phyloP scores from a whole-genome alignment of 2,888 invertebrate genomes.

The Boloria selene region DNA sequence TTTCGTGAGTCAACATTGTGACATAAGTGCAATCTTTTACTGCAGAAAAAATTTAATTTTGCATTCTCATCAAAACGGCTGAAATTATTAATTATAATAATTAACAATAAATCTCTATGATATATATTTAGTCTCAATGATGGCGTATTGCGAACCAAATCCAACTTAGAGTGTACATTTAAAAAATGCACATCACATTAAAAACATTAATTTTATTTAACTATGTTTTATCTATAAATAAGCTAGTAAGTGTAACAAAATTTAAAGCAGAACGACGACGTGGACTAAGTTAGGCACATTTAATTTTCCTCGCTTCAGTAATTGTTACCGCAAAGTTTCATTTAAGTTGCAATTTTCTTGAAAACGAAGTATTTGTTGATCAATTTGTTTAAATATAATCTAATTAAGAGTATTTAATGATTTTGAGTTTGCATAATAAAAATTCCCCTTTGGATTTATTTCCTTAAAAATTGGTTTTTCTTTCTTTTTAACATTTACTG shows the following conservation, averaged over 20 bases:
- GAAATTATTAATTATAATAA: too few species aligned
- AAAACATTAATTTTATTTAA: too few species aligned
- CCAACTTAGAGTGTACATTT: too few species aligned
- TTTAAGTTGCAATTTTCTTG: not conserved
- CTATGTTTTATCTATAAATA: too few species aligned
- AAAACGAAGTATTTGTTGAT: not conserved
- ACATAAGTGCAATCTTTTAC: constrained; percentile 16
- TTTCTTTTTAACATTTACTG: not conserved
- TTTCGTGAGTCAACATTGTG: constrained; percentile 22
- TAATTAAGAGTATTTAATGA: not conserved
- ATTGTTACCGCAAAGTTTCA: not conserved
- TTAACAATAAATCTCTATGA: too few species aligned
- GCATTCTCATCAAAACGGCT: not conserved
- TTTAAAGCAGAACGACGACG: too few species aligned
- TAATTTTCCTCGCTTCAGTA: too few species aligned
- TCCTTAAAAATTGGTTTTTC: not conserved
- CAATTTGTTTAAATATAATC: not conserved
- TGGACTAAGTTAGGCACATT: too few species aligned
- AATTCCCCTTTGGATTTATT: not conserved
- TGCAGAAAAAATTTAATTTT: constrained; percentile 10
- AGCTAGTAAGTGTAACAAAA: too few species aligned
- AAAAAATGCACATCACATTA: too few species aligned
- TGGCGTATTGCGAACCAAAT: too few species aligned
- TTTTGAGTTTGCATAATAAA: not conserved
- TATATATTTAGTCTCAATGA: too few species aligned